Base-by-base conservation (phyloP, 2,888 invertebrate species). In the Trichopria drosophilae region DNA sequence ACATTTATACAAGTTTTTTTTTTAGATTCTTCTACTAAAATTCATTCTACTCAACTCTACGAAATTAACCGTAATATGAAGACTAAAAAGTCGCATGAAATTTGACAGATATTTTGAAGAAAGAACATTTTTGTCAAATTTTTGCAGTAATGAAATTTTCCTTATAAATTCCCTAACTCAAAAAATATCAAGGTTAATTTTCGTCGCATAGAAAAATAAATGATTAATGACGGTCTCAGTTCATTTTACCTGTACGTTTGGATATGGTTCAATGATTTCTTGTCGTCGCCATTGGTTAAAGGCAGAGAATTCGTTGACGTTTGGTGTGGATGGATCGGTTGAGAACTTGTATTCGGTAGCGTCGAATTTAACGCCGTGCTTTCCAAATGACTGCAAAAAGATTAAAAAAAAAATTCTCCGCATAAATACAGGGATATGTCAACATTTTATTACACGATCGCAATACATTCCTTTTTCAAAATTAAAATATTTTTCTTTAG, bases 171-270 rank as follows among this genome's bases (percentile, higher is more conserved):
- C n/a, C n/a, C n/a, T n/a, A n/a, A n/a, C n/a, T n/a, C n/a, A n/a
- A n/a, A n/a, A n/a, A n/a, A n/a, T 48, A 29, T 35, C 7, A 36
- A 59, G 58, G 34, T 43, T 20, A 32, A 26, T 13, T 26, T 10
- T 19, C 12, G 36, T n/a, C 12, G 15, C 7, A 12, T 28, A 13
- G 29, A 22, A 26, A 16, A 23, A 34, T n/a, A 31, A 22, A 36
- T 23, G 23, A 28, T 23, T 18, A 42, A 19, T 6, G 16, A 44
- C 36, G 31, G 22, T n/a, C n/a, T n/a, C n/a, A n/a, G n/a, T n/a
- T n/a, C n/a, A n/a, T n/a, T n/a, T n/a, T 81, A 86, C 86, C 85
- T 86, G 81, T 87, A 87, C 51, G 87, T 87, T 79, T 88, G 87
- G 72, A 86, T 86, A 78, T 86, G 81, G 67, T 78, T 79, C 73